These are phyloP conservation scores for Liparis tanakae DNA, from an alignment of 2,797 vertebrate species.

Conservation along the genomic window DNA sequence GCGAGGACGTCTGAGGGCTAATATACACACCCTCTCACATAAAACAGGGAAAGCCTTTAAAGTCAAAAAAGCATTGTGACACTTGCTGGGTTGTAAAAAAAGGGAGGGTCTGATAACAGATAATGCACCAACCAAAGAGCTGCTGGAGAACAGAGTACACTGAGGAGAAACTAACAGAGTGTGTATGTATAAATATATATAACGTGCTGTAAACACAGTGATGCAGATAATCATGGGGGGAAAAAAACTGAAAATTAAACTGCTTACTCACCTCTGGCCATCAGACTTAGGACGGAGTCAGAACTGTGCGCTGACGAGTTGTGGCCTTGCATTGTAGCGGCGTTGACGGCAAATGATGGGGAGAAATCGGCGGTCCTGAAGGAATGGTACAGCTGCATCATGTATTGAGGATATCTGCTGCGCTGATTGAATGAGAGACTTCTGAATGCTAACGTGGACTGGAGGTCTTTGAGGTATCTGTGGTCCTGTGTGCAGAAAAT, in stretches of 20 bases:
- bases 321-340: constrained; percentile 33
- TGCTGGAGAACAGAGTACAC: constrained; percentile 22
- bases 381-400: constrained; percentile 89
- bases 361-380: constrained; percentile 58
- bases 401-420: constrained; percentile 81
- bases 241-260: not conserved
- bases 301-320: constrained; percentile 58
- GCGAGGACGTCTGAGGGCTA: constrained; percentile 82
- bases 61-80: constrained; percentile 84
- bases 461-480: constrained; percentile 12
- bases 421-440: constrained; percentile 51
- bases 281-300: constrained; percentile 84
- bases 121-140: constrained; percentile 55
- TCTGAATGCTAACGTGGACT: constrained; percentile 33
- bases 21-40: constrained; percentile 85
- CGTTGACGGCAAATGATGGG: constrained; percentile 29
- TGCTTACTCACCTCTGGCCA: constrained; percentile 82
- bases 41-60: constrained; percentile 84
- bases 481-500: constrained; percentile 12
- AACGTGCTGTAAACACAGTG: not conserved
- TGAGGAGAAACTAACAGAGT: constrained; percentile 28
- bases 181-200: too few relatives aligned
- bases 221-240: not conserved
- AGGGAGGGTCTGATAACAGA: constrained; percentile 73
- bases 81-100: constrained; percentile 79